These are phyloP conservation scores for Bombus confusus DNA, from an alignment of 1,140 invertebrate species.

Conservation along the genomic window DNA sequence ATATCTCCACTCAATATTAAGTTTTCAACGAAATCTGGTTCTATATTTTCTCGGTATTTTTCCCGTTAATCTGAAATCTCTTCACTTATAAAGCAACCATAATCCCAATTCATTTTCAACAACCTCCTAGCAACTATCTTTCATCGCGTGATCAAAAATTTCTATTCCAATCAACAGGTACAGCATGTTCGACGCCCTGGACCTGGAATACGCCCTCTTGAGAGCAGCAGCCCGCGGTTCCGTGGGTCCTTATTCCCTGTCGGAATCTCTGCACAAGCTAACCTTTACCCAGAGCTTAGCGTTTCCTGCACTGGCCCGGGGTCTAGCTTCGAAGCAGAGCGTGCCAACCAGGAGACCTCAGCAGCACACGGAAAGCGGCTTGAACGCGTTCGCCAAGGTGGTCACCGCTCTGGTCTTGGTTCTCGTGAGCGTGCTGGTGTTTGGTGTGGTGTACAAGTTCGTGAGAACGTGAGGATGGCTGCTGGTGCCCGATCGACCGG, in stretches of 20 bases:
- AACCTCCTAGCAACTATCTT: too few relatives aligned
- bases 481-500: slow-evolving; percentile 83
- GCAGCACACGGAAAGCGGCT: slow-evolving; percentile 85
- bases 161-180: slow-evolving; percentile 77
- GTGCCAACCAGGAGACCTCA: slow-evolving; percentile 83
- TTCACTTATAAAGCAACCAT: too few relatives aligned
- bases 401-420: slow-evolving; percentile 88
- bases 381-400: slow-evolving; percentile 88
- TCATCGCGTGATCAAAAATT: neutral
- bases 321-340: slow-evolving; percentile 86
- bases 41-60: too few relatives aligned
- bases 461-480: slow-evolving; percentile 90
- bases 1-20: too few relatives aligned
- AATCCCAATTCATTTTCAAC: accelerated
- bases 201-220: slow-evolving; percentile 87
- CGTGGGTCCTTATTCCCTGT: slow-evolving; percentile 88
- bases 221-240: slow-evolving; percentile 87
- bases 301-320: slow-evolving; percentile 88
- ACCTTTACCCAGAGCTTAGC: slow-evolving; percentile 90
- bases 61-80: too few relatives aligned
- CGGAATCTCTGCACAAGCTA: slow-evolving; percentile 88
- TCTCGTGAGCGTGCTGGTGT: slow-evolving; percentile 88
- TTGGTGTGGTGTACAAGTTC: slow-evolving; percentile 89
- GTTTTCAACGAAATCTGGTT: too few relatives aligned
- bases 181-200: slow-evolving; percentile 88